Evolutionary conservation across 1,140 invertebrate genomes (phyloP).

Genomic region (Heliconius himera): DNA sequence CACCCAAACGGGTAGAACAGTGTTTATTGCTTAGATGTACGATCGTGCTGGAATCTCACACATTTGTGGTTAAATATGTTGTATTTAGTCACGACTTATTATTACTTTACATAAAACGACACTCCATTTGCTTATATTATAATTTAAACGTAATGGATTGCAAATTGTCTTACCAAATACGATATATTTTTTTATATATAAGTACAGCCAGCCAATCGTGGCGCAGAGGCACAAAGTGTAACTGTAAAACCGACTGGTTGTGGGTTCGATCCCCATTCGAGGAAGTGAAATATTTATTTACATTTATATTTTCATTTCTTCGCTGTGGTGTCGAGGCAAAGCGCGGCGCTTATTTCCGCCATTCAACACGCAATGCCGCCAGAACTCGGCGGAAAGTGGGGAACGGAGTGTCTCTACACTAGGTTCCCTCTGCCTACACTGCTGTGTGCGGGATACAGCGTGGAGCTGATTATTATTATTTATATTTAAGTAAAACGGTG

Average conservation of each 20-base stretch:
- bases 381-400: too few species aligned
- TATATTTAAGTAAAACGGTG: conserved; percentile 16
- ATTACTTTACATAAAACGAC: background rate
- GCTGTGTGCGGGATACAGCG: too few species aligned
- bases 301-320: too few species aligned
- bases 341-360: too few species aligned
- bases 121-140: background rate
- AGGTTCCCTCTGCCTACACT: too few species aligned
- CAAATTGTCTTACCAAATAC: background rate
- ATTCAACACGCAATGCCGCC: too few species aligned
- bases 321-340: too few species aligned
- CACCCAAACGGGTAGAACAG: conserved; percentile 48
- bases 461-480: background rate
- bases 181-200: background rate
- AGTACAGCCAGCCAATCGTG: background rate
- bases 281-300: too few species aligned
- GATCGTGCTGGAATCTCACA: conserved; percentile 56
- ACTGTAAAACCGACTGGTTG: too few species aligned
- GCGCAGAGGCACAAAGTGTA: too few species aligned
- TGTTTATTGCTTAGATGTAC: conserved; percentile 55
- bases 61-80: conserved; percentile 52
- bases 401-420: too few species aligned
- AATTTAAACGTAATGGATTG: background rate
- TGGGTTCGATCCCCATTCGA: too few species aligned
- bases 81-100: conserved; percentile 48